Evolutionary conservation across 2,113 vertebrate species (phyloP).

Genomic region (Pseudolaguvia tuberculata): DNA sequence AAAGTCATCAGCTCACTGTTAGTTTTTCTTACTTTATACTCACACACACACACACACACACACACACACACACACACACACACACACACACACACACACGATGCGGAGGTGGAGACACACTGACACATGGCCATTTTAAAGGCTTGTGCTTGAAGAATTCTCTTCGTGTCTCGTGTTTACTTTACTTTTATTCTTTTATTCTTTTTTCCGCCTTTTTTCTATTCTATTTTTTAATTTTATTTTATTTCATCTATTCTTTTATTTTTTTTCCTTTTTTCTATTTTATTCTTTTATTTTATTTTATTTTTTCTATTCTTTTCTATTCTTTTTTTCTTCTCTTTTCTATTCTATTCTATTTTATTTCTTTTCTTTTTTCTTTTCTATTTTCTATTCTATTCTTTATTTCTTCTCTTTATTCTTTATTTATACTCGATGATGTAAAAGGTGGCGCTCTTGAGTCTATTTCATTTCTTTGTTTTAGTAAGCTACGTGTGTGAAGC

Average conservation of each 20-base stretch:
- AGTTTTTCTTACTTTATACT: neutral
- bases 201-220: too few relatives aligned
- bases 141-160: neutral
- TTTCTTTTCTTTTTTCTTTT: neutral
- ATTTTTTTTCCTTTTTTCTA: neutral
- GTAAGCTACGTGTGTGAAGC: conserved; percentile 3
- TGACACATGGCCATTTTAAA: neutral
- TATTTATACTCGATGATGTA: too few relatives aligned
- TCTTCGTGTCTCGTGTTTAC: too few relatives aligned
- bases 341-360: neutral
- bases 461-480: neutral
- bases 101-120: too few relatives aligned
- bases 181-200: neutral
- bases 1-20: conserved; percentile 1
- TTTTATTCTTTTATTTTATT: too few relatives aligned
- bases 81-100: too few relatives aligned
- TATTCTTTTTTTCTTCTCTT: neutral
- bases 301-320: neutral
- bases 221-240: neutral
- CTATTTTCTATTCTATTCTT: neutral
- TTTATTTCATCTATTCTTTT: too few relatives aligned
- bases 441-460: neutral
- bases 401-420: neutral
- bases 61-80: neutral
- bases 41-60: neutral